phyloP scores from a whole-genome alignment of 1,140 invertebrate species.

The Odontomachus brunneus region DNA sequence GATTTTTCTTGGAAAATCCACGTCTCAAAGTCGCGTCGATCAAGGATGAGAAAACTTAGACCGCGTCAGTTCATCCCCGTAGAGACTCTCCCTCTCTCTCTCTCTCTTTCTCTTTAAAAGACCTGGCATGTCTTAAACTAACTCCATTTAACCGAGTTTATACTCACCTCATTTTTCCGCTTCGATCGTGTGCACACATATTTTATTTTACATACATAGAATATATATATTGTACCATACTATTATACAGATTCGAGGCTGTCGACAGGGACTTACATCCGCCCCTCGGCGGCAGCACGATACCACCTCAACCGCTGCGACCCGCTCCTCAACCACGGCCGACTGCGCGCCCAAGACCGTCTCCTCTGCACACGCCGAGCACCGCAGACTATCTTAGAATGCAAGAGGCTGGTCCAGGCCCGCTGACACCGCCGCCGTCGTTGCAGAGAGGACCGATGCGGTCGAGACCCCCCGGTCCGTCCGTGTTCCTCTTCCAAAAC shows the following conservation, averaged over 20 bases:
- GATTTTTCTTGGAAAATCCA: too few species aligned
- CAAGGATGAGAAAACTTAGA: too few species aligned
- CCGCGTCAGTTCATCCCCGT: too few species aligned
- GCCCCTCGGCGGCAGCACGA: conserved; percentile 76
- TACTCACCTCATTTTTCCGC: too few species aligned
- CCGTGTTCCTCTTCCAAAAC: conserved; percentile 76
- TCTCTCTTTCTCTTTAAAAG: too few species aligned
- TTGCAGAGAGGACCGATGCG: conserved; percentile 67
- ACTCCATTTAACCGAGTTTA: too few species aligned
- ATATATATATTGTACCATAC: conserved; percentile 5
- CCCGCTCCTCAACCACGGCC: conserved; percentile 84
- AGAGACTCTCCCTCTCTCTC: too few species aligned
- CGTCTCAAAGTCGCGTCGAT: too few species aligned
- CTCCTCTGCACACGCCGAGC: conserved; percentile 78
- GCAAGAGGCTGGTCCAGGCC: conserved; percentile 76
- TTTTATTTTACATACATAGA: not conserved
- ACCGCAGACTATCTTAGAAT: conserved; percentile 78
- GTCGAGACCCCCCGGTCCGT: conserved; percentile 63
- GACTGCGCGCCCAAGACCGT: conserved; percentile 80
- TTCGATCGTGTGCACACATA: too few species aligned
- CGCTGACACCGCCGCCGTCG: conserved; percentile 79
- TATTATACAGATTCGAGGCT: conserved; percentile 80
- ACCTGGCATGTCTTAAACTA: too few species aligned
- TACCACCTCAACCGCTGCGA: conserved; percentile 86
- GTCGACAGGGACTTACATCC: conserved; percentile 83